These are phyloP conservation scores for Uromys caudimaculatus DNA, from an alignment of 2,797 vertebrate genomes.

Conservation along the genomic window DNA sequence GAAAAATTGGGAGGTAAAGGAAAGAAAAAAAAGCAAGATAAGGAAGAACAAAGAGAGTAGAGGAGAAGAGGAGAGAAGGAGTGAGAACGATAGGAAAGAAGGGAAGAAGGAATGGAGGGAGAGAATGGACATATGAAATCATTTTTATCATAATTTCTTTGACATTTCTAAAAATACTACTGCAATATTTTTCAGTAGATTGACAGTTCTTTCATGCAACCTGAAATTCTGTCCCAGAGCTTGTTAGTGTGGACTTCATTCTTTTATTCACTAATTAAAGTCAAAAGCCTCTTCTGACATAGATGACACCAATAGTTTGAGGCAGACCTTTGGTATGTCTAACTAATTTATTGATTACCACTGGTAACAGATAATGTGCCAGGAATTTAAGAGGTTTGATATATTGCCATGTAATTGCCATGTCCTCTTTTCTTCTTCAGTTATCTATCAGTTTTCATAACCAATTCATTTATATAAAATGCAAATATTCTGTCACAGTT, in stretches of 20 bases:
- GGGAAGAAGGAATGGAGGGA: not conserved
- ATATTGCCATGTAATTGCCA: not conserved
- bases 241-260: not conserved
- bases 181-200: not conserved
- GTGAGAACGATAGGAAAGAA: too few species aligned
- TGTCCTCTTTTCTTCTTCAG: not conserved
- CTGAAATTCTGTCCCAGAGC: too few species aligned
- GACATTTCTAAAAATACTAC: not conserved
- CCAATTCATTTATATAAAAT: not conserved
- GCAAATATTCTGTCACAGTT: too few species aligned
- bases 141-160: not conserved
- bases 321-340: not conserved
- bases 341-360: not conserved
- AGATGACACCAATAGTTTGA: not conserved
- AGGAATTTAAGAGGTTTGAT: not conserved
- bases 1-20: not conserved
- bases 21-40: not conserved
- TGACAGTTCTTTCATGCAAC: not conserved
- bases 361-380: not conserved
- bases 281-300: not conserved
- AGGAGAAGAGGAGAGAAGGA: not conserved
- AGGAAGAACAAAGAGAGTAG: rapidly evolving
- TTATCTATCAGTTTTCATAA: not conserved
- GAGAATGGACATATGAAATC: not conserved
- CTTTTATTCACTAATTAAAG: not conserved